These are phyloP conservation scores for Cheirogaleus major DNA, from an alignment of 2,797 vertebrate species.

Conservation along the genomic window DNA sequence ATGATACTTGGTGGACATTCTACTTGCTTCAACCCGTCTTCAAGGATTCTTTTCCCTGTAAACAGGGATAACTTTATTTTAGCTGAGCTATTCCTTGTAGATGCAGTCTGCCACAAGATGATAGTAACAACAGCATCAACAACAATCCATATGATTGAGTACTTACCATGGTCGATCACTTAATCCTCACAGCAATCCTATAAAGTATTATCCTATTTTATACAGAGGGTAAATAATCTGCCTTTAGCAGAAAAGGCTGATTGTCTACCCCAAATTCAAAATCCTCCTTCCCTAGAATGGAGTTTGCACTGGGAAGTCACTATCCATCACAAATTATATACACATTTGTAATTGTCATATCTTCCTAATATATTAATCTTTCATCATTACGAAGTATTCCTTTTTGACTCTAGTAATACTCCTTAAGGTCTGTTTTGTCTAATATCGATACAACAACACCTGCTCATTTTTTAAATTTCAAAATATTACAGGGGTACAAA, in stretches of 20 bases:
- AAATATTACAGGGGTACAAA: too few species aligned
- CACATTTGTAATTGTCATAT: background rate
- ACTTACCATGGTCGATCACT: background rate
- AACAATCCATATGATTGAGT: background rate
- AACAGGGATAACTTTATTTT: background rate
- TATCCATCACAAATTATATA: background rate
- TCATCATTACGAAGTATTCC: background rate
- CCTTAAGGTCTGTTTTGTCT: background rate
- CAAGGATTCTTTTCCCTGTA: background rate
- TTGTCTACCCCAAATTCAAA: background rate
- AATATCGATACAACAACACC: background rate
- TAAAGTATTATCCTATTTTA: background rate
- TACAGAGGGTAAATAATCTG: background rate
- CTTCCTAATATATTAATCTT: background rate
- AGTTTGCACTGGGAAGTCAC: background rate
- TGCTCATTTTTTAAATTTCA: background rate
- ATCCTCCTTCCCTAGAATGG: background rate
- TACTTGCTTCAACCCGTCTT: background rate
- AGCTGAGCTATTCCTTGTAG: background rate
- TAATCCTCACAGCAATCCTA: background rate
- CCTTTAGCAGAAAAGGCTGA: background rate
- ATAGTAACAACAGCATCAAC: background rate
- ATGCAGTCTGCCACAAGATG: background rate
- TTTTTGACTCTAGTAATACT: background rate
- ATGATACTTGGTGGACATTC: background rate